Percentiles rank a stretch among this genome's conserved stretches.
These are phyloP conservation scores for Drosophila robusta DNA, from an alignment of 2,888 invertebrate species.

Conservation along the genomic window DNA sequence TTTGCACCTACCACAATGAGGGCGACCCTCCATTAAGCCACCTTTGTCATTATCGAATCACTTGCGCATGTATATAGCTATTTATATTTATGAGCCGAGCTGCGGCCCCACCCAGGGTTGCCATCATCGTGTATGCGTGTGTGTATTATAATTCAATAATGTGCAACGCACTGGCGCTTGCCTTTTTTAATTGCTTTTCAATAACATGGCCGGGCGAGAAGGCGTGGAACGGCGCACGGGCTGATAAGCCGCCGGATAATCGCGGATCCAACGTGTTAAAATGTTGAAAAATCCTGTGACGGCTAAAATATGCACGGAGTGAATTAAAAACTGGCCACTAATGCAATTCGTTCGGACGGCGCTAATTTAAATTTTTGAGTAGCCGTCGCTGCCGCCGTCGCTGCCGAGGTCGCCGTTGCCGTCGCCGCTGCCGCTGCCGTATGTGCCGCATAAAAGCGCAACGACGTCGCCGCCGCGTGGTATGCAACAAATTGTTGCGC, in stretches of 20 bases:
- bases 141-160: slow-evolving; percentile 76
- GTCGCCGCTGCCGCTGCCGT: slow-evolving; percentile 30
- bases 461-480: slow-evolving; percentile 20
- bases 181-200: slow-evolving; percentile 84
- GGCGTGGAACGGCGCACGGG: slow-evolving; percentile 19
- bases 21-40: neutral
- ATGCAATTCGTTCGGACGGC: slow-evolving; percentile 67
- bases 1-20: slow-evolving; percentile 32
- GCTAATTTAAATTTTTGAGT: slow-evolving; percentile 80
- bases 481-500: slow-evolving; percentile 78
- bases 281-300: slow-evolving; percentile 53
- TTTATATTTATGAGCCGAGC: slow-evolving; percentile 73
- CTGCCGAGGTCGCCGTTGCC: no score
- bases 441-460: slow-evolving; percentile 54
- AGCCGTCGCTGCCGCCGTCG: slow-evolving; percentile 32
- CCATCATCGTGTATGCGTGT: slow-evolving; percentile 20
- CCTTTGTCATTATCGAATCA: slow-evolving; percentile 16
- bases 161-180: slow-evolving; percentile 64
- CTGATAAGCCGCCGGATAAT: slow-evolving; percentile 71
- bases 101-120: neutral
- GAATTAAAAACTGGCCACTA: slow-evolving; percentile 65
- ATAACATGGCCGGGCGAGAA: slow-evolving; percentile 60
- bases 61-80: slow-evolving; percentile 57
- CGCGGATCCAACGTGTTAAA: slow-evolving; percentile 62
- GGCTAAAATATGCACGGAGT: slow-evolving; percentile 70